Evolutionary conservation across 2,113 vertebrate genomes (phyloP), one percentile per base, ranked within the genome.

Genomic region (Sorex fumeus): DNA sequence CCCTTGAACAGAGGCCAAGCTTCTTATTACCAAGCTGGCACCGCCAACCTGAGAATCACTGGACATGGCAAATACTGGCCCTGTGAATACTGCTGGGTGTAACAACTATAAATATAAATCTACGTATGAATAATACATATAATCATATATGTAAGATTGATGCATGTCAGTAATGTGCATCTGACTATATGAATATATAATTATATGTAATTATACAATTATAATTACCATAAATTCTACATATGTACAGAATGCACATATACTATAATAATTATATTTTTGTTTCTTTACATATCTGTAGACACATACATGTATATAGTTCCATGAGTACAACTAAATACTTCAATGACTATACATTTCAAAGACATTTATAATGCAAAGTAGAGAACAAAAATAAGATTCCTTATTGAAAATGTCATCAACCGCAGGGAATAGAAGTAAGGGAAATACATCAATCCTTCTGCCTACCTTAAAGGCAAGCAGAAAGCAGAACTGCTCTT

Each of bases 351-450:
- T 9, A 0, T 74, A 75, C 57, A 84, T 36, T 75, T 21, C 43
- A 84, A 70, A 92, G 77, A 60, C 28, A 60, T 82, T 80, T 88
- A 80, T 66, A 57, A 93, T 84, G 74, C 62, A 87, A 96, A 91
- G 32, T 67, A 57, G 50, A 88, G 45, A 50, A 88, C 21, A 78
- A 95, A 78, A 76, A 87, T 23, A 69, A 84, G 36, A 91, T 94
- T 79, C 71, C 40, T 90, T 95, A 90, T 77, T 89, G 86, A 94
- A 96, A 95, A 93, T 95, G 88, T 90, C 92, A 94, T 91, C 86
- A 93, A 92, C 90, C 10, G 2, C 90, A 77, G 66, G 74, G 69
- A 95, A 90, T 76, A 70, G 9, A 93, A 95, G 87, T 91, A 90
- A 95, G 92, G 69, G 76, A 96, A 95, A 92, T 79, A 82, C 64